Base-by-base conservation (phyloP, 1,140 invertebrate species). In the Drosophila kurseongensis region DNA sequence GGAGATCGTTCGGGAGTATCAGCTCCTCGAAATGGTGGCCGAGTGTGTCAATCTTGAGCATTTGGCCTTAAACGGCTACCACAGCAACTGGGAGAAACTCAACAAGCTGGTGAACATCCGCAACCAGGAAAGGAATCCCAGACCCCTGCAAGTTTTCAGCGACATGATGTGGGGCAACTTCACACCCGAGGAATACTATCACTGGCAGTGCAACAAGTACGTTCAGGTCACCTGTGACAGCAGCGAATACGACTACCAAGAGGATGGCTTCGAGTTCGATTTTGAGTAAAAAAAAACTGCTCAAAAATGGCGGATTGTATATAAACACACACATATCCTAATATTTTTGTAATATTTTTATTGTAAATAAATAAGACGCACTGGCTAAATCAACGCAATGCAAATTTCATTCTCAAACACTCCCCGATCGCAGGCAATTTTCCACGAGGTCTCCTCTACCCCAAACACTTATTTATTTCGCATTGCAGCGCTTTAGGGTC, bases 401-500 rank as follows among this genome's bases (percentile, higher is more conserved):
- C 51, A 63, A 32, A 52, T 61, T 54, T 59, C 52, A 56, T 45
- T 42, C 52, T 42, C n/a, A 41, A 71, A 71, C 57, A 41, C 50
- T 51, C 57, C 55, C 42, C 42, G 18, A 58, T 59, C 13, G 42
- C 47, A 50, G 47, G 65, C 66, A 50, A 75, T 66, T 73, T 65
- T 60, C 44, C 29, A 54, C n/a, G 14, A 36, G 7, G 16, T 32
- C 55, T 75, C 61, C 35, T 44, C 47, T 72, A 29, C 73, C 44
- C 14, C 38, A 40, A 40, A 44, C 29, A 44, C 45, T 68, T 85
- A 86, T 85, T 85, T 85, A 85, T 86, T 65, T 66, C 67, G 68
- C 68, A 86, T 86, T 85, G 69, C 63, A 77, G 63, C 67, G 83
- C 83, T 86, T 86, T 77, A 88, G 83, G 83, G 84, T 71, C 59